phyloP scores from a whole-genome alignment of 2,113 vertebrate genomes.

The Probosciger aterrimus region DNA sequence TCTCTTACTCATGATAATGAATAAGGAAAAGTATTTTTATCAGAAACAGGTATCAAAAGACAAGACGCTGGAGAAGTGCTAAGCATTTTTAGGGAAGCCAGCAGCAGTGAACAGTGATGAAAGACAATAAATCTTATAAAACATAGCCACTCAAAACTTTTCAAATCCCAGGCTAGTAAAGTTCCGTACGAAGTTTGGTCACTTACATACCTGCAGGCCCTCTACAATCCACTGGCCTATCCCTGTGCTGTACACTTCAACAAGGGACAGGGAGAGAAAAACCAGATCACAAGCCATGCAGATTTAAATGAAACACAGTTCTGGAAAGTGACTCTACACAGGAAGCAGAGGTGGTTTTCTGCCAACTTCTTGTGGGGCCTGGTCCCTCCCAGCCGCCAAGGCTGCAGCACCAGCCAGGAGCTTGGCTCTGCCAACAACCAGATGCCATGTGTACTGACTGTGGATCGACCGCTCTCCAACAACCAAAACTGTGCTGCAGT shows the following conservation, averaged over 20 bases:
- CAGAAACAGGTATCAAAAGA: constrained; percentile 2
- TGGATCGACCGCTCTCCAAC: fast-evolving
- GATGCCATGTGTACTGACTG: fast-evolving
- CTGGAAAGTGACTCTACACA: not conserved
- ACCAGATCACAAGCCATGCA: fast-evolving
- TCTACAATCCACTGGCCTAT: not conserved
- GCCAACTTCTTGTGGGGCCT: not conserved
- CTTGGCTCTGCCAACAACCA: fast-evolving
- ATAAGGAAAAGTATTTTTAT: constrained; percentile 11
- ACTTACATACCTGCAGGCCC: not conserved
- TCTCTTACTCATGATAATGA: not conserved
- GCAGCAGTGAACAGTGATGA: not conserved
- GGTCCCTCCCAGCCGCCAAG: not conserved
- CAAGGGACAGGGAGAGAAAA: not conserved
- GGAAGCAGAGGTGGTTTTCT: not conserved
- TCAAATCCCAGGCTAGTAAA: not conserved
- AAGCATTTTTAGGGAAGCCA: not conserved
- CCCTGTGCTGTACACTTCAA: not conserved
- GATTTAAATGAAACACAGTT: not conserved
- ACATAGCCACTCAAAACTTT: not conserved
- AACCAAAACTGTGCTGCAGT: fast-evolving
- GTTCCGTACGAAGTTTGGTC: not conserved
- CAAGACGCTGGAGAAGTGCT: not conserved
- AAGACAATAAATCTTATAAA: not conserved
- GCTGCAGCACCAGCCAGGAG: not conserved